Base-by-base conservation (phyloP, 2,888 invertebrate species). In the Hyposoter dolosus region DNA sequence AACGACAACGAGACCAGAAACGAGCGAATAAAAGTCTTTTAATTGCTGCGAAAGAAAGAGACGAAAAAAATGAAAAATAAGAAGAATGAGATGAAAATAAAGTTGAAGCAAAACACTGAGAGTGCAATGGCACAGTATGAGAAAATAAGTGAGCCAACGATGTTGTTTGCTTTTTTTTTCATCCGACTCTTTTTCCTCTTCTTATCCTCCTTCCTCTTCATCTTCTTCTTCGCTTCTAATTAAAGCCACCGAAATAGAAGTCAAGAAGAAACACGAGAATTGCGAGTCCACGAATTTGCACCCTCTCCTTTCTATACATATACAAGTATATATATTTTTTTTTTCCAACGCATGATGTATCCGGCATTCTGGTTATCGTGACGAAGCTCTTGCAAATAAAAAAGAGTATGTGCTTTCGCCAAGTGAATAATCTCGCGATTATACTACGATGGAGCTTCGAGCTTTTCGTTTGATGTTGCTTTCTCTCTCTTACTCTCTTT, bases 331-430 rank as follows among this genome's bases (percentile, higher is more conserved):
- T 15, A 23, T 23, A 19, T 23, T 45, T 23, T 23, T 45, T 68
- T 68, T 71, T 17, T 17, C 19, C 71, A 71, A 83, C 72, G 76
- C 79, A 86, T 80, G 77, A 87, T 87, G 84, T 80, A 84, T 84
- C 77, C 83, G 81, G 86, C 83, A 77, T 86, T 83, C 85, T 79
- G 83, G 78, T 85, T 87, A 85, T 85, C 83, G 79, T 72, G 81
- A 83, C 83, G 83, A 87, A 85, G 79, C 78, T 65, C 60, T 72
- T 80, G 71, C 71, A 66, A 80, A 82, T 75, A 19, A 69, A 56
- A 56, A 32, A 53, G 47, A 40, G 76, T 72, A 69, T 65, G 53
- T 63, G 60, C 82, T 80, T 47, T 77, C 50, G 60, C 80, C 83
- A 83, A 80, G 80, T 84, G 84, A 84, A 82, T 82, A 77, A 60